phyloP scores from a whole-genome alignment of 2,888 invertebrate species.

The Lochmaea crataegi region DNA sequence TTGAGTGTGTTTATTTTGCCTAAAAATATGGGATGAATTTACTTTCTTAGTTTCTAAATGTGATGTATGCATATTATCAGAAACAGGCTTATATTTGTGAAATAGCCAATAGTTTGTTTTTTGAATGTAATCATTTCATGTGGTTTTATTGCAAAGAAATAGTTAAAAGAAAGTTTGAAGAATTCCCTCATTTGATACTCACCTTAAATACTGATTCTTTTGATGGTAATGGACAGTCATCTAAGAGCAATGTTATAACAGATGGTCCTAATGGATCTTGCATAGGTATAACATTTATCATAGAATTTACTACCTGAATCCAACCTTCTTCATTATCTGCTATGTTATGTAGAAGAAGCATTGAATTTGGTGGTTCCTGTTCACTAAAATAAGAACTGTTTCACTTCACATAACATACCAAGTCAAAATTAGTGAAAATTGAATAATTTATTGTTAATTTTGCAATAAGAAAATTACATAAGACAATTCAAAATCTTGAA shows the following conservation, averaged over 20 bases:
- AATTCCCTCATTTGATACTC: constrained; percentile 6
- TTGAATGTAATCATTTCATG: no score
- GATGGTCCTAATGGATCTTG: constrained; percentile 89
- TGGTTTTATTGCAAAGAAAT: no score
- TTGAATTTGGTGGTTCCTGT: constrained; percentile 87
- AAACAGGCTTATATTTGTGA: no score
- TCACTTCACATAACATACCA: not conserved
- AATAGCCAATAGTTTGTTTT: no score
- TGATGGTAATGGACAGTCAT: constrained; percentile 92
- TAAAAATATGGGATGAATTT: no score
- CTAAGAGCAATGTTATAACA: constrained; percentile 87
- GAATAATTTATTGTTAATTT: not conserved
- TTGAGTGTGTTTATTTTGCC: no score
- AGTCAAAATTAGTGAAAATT: not conserved
- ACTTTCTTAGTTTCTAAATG: no score
- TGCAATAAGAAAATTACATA: no score
- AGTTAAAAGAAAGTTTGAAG: not conserved
- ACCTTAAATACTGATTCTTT: constrained; percentile 73
- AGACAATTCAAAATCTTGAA: no score
- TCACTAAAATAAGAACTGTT: constrained; percentile 69
- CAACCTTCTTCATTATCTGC: constrained; percentile 93
- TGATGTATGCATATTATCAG: no score
- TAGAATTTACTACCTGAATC: constrained; percentile 86
- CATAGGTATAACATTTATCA: constrained; percentile 84
- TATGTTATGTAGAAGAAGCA: constrained; percentile 84